Evolutionary conservation across 2,888 invertebrate genomes (phyloP).

Genomic region (Diogma glabrata): DNA sequence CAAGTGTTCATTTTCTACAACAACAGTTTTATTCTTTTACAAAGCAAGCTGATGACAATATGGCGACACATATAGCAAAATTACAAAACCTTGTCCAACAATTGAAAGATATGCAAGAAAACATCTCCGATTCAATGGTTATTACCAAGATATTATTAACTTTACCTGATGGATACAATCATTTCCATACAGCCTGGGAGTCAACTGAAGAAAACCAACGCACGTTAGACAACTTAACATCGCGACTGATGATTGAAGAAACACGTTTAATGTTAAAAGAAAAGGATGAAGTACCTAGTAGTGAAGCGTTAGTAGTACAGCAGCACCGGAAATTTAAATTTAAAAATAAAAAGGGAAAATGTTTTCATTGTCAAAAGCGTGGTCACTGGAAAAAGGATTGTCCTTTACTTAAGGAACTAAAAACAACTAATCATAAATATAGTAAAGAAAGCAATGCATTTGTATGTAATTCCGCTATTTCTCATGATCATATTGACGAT

Average conservation of each 20-base stretch:
- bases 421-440: not conserved
- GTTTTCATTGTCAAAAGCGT: conserved; percentile 18
- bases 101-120: conserved; percentile 15
- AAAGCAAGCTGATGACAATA: conserved; percentile 15
- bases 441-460: no score
- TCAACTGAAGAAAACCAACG: conserved; percentile 19
- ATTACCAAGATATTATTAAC: conserved; percentile 19
- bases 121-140: conserved; percentile 15
- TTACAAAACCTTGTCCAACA: conserved; percentile 15
- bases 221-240: conserved; percentile 21
- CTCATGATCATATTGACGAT: no score
- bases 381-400: conserved; percentile 20
- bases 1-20: conserved; percentile 22
- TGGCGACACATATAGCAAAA: conserved; percentile 17
- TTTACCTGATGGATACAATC: conserved; percentile 19
- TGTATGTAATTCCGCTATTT: no score
- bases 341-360: conserved; percentile 9
- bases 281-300: conserved; percentile 18
- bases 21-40: conserved; percentile 18
- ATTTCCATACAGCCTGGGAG: no score
- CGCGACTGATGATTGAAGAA: conserved; percentile 10
- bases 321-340: not conserved
- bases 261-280: conserved; percentile 18
- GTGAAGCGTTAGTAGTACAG: not conserved
- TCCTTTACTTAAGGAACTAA: conserved; percentile 13